Base-by-base conservation (phyloP, 1,140 invertebrate species). In the Muscidifurax raptorellus region DNA sequence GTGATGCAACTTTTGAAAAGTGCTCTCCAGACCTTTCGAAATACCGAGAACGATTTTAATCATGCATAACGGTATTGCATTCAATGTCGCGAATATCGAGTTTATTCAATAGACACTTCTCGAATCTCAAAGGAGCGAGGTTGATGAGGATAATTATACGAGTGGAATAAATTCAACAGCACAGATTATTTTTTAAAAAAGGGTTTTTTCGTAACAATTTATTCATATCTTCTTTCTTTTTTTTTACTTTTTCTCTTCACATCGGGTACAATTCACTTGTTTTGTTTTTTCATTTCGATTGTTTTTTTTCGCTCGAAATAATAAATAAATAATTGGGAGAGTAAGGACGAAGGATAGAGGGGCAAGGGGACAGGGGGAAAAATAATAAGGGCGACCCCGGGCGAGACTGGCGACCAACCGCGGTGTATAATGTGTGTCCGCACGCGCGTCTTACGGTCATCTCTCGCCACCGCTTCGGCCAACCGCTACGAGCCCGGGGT, bases 181-280 rank as follows among this genome's bases (percentile, higher is more conserved):
- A 40, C 9, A 2, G 9, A 28, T 78, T 84, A 84, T 72, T 67
- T 87, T 89, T 89, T 86, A 59, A 52, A 81, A 78, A 86, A 86
- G 85, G 84, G 74, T 86, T 92, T 91, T 92, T 90, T 86, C 86
- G 88, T 91, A 91, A 91, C 89, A 90, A 91, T 91, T 90, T 90
- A 89, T 91, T 90, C 85, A 75, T 78, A 80, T 85, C 22, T 85
- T 85, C 86, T 85, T 18, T 87, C 87, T 89, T 88, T 87, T 90
- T 80, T 89, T 85, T 87, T 83, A 44, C 82, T 88, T 86, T 86
- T 89, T 86, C 85, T 90, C 89, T 89, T 86, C 87, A 88, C 88
- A 90, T 52, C 52, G 69, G 47, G 78, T 83, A 83, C 76, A 76
- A 76, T 83, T 77, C 28, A 83, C 64, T 74, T 66, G 66, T 88